These are phyloP conservation scores for Climacteris rufus DNA, from an alignment of 2,113 vertebrate genomes.

Conservation along the genomic window DNA sequence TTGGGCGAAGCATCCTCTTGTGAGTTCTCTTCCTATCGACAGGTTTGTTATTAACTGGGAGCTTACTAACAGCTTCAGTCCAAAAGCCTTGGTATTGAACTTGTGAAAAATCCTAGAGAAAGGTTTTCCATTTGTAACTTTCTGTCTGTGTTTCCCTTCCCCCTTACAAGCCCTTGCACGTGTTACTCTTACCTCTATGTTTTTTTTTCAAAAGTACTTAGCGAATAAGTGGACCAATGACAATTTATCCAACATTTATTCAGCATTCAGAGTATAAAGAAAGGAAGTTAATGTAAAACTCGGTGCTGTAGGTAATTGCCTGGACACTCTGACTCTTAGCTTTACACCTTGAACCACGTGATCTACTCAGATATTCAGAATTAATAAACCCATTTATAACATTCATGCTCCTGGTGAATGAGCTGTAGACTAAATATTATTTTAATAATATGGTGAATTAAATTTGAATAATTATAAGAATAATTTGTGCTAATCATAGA, in stretches of 20 bases:
- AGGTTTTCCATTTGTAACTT: neutral
- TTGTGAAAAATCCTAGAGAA: neutral
- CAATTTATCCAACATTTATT: neutral
- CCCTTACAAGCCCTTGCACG: neutral
- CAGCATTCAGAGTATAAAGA: neutral
- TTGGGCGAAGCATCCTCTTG: neutral
- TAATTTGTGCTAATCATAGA: conserved; percentile 14
- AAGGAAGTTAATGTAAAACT: neutral
- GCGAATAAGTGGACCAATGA: fast-evolving
- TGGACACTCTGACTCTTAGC: neutral
- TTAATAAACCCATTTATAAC: conserved; percentile 25
- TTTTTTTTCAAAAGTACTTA: neutral
- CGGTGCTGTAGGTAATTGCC: neutral
- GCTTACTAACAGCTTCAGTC: neutral
- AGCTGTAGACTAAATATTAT: conserved; percentile 33
- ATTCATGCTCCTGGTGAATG: neutral
- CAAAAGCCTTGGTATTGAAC: neutral
- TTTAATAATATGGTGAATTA: conserved; percentile 28
- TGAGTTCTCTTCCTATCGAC: neutral
- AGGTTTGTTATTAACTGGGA: neutral
- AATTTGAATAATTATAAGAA: conserved; percentile 38
- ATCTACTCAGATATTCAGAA: conserved; percentile 22
- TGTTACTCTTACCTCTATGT: neutral
- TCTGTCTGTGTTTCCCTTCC: neutral
- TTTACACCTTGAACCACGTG: neutral